Evolutionary conservation across 2,888 invertebrate genomes (phyloP).

Genomic region (Trichopoda pennipes): DNA sequence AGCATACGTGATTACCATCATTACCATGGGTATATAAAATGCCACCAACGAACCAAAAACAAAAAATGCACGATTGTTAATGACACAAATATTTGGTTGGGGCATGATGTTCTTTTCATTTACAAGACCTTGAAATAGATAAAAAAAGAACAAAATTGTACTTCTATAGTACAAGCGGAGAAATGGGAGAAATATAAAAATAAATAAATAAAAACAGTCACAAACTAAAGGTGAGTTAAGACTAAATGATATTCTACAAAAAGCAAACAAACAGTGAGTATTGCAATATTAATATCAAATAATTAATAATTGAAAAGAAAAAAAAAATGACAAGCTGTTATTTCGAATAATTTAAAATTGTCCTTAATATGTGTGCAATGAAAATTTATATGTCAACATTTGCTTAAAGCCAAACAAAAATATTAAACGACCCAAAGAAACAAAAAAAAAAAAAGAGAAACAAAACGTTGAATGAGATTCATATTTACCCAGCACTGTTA

Average conservation of each 20-base stretch:
- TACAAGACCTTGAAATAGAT: conserved; percentile 84
- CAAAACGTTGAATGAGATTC: not conserved
- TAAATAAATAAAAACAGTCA: not conserved
- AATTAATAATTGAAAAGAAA: conserved; percentile 3
- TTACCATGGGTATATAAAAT: conserved; percentile 97
- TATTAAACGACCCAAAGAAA: not conserved
- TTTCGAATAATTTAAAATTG: conserved; percentile 21
- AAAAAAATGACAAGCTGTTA: not conserved
- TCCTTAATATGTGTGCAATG: conserved; percentile 16
- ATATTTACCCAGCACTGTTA: conserved; percentile 89
- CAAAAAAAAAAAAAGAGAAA: not conserved
- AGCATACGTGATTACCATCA: conserved; percentile 96
- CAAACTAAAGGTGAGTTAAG: conserved; percentile 28
- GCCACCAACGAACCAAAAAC: conserved; percentile 95
- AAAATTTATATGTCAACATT: conserved; percentile 15
- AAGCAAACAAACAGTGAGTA: too few relatives aligned
- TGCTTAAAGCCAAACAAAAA: not conserved
- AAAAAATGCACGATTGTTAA: conserved; percentile 92
- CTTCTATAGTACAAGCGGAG: conserved; percentile 13
- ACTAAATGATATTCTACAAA: not conserved
- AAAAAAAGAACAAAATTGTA: conserved; percentile 29
- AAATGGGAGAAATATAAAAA: conserved; percentile 11
- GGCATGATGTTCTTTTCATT: conserved; percentile 92
- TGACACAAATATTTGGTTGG: conserved; percentile 87
- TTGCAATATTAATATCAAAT: conserved; percentile 18